These are phyloP conservation scores for Lepidurus packardi DNA, from an alignment of 1,140 invertebrate species.

Conservation along the genomic window DNA sequence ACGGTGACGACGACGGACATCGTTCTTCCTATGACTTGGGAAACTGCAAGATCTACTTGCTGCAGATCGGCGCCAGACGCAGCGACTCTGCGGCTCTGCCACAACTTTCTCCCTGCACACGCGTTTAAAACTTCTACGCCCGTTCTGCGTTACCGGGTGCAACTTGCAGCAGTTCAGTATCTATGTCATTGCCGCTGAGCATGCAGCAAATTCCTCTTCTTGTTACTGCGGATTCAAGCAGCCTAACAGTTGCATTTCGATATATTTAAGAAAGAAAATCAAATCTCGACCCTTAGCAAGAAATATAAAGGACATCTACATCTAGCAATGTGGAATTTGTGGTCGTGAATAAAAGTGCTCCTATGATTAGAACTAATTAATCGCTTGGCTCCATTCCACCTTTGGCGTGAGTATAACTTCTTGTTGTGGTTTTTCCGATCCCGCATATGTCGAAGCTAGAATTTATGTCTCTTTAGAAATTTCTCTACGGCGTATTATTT, in stretches of 20 bases:
- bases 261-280: not conserved
- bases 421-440: not conserved
- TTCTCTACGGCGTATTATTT: not conserved
- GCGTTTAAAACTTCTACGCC: not conserved
- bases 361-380: too few relatives aligned
- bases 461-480: not conserved
- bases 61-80: not conserved
- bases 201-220: not conserved
- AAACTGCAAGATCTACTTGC: not conserved
- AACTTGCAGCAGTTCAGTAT: conserved; percentile 3
- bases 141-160: not conserved
- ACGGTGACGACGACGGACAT: not conserved
- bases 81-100: not conserved
- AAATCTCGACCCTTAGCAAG: not conserved
- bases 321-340: not conserved
- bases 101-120: not conserved
- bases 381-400: not conserved
- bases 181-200: not conserved
- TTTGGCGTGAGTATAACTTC: not conserved
- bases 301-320: not conserved
- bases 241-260: not conserved
- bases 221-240: not conserved
- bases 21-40: not conserved
- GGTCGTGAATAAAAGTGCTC: not conserved
- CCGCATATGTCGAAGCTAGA: not conserved